A percentile compares a stretch with the other conserved stretches of the same genome.
phyloP scores from a whole-genome alignment of 2,888 invertebrate genomes.

The Melanargia galathea region DNA sequence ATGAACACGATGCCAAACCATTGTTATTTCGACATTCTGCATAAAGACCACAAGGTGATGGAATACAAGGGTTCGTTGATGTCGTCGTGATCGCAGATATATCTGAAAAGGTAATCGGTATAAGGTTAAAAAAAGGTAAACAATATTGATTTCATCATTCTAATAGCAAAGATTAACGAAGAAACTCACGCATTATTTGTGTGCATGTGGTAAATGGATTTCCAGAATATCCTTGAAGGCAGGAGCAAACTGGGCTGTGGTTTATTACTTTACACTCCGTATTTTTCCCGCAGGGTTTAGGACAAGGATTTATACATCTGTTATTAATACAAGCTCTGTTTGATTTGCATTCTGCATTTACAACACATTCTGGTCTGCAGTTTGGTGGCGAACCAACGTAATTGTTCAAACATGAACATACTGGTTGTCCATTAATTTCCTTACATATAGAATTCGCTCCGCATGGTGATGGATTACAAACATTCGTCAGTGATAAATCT shows the following conservation, averaged over 20 bases:
- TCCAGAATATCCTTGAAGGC: constrained; percentile 85
- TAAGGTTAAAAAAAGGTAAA: not conserved
- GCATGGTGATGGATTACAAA: constrained; percentile 89
- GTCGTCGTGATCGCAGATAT: constrained; percentile 57
- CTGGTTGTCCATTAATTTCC: constrained; percentile 86
- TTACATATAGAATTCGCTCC: constrained; percentile 88
- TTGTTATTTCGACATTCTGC: constrained; percentile 88
- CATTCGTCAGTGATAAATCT: constrained; percentile 68
- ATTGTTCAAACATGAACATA: constrained; percentile 86
- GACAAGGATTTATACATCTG: constrained; percentile 87
- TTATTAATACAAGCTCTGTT: constrained; percentile 86
- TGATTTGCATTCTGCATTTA: constrained; percentile 84
- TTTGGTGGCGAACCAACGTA: constrained; percentile 85
- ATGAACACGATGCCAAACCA: constrained; percentile 87
- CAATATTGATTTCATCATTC: not conserved
- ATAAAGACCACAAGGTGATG: constrained; percentile 88
- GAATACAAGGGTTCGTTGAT: constrained; percentile 85
- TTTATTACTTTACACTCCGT: constrained; percentile 86
- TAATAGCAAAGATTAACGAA: constrained; percentile 4
- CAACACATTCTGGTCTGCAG: constrained; percentile 85
- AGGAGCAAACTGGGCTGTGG: constrained; percentile 88
- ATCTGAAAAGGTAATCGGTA: constrained; percentile 51
- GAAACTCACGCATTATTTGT: constrained; percentile 80
- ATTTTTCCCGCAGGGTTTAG: constrained; percentile 85
- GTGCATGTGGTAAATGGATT: constrained; percentile 86